Base-by-base conservation (phyloP, 2,888 invertebrate genomes). In the Craniophora ligustri region DNA sequence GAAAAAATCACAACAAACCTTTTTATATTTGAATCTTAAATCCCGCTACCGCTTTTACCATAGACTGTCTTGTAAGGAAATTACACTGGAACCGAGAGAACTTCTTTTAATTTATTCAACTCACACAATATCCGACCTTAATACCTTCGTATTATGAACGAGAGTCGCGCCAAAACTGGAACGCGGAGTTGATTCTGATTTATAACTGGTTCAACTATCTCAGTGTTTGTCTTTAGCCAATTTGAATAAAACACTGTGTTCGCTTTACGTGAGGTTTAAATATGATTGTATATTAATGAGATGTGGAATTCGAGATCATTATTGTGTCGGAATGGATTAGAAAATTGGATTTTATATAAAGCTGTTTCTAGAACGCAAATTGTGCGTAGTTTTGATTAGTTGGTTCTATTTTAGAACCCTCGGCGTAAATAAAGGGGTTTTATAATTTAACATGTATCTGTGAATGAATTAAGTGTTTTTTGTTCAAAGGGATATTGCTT, bases 131-230 rank as follows among this genome's bases (percentile, higher is more conserved):
- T 73, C 73, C 66, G 67, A 72, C 82, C 81, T 75, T 83, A 79
- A 67, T 57, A 40, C 47, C 66, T 21, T 39, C 23, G 57, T 11
- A 54, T 65, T 76, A 79, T 36, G 68, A 67, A 47, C 38, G 54
- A 71, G 56, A 79, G 58, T 78, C 45, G 68, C 28, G 21, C 34
- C 32, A 34, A n/a, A 35, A 39, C 42, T 40, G 15, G 30, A 35
- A 36, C 57, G 40, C 54, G 41, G 64, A 72, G 68, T 77, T 76
- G 67, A 79, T 77, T 77, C 76, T 81, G 84, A 87, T 86, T 85
- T 83, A 82, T 81, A 85, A 82, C 82, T 81, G 71, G 78, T 73
- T 78, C 72, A 81, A 85, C 85, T 86, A 81, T 82, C 76, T 80
- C 76, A 72, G 72, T 78, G 81, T 87, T 85, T 84, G 83, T 82